These are phyloP conservation scores for Neomonachus schauinslandi DNA, from an alignment of 2,113 vertebrate species.

Conservation along the genomic window DNA sequence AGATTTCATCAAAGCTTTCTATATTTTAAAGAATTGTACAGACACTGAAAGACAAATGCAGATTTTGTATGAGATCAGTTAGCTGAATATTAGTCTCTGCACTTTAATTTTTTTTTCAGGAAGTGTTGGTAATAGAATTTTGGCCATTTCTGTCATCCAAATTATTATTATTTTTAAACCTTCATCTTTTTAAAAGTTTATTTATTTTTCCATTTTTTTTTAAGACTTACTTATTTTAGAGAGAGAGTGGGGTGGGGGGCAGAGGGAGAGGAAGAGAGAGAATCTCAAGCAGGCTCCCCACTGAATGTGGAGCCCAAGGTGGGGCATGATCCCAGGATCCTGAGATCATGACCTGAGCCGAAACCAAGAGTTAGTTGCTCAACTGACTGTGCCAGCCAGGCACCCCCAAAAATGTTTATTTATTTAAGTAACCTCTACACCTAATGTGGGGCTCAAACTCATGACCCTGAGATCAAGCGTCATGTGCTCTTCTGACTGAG, in stretches of 20 bases:
- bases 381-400: background rate
- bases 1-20: background rate
- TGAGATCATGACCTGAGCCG: background rate
- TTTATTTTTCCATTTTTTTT: background rate
- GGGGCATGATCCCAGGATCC: background rate
- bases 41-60: background rate
- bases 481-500: background rate
- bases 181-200: background rate
- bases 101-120: background rate
- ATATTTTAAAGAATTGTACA: background rate
- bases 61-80: background rate
- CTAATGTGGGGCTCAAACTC: background rate
- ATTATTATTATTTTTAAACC: background rate
- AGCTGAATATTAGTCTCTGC: background rate
- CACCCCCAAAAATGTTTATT: background rate
- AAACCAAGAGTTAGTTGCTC: background rate
- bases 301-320: background rate
- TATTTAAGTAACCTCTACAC: background rate
- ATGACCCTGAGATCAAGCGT: background rate
- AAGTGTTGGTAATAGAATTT: background rate
- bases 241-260: background rate
- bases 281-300: background rate
- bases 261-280: background rate
- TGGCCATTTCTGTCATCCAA: background rate
- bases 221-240: background rate